These are phyloP conservation scores for Chelonus formosanus DNA, from an alignment of 2,888 invertebrate species.

Conservation along the genomic window DNA sequence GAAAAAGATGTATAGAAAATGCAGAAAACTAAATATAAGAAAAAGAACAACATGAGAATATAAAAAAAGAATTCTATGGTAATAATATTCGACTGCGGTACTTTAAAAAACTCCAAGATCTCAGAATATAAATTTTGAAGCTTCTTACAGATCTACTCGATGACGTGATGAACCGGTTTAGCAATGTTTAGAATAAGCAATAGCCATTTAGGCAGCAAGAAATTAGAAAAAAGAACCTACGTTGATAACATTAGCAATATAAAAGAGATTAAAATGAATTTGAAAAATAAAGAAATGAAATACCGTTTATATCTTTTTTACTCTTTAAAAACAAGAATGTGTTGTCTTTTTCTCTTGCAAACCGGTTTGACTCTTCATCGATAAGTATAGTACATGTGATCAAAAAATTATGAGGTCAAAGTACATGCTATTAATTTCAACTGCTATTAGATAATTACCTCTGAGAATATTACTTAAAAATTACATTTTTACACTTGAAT, in stretches of 20 bases:
- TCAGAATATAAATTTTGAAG: slow-evolving; percentile 2
- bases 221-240: slow-evolving; percentile 1
- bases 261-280: slow-evolving; percentile 3
- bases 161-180: slow-evolving; percentile 25
- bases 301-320: not conserved
- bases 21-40: too few relatives aligned
- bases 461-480: too few relatives aligned
- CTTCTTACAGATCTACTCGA: slow-evolving; percentile 13
- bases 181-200: slow-evolving; percentile 6
- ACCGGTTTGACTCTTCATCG: slow-evolving; percentile 16
- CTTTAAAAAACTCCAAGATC: not conserved
- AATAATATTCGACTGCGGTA: slow-evolving; percentile 15
- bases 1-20: too few relatives aligned
- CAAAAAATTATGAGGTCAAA: slow-evolving; percentile 1
- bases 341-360: slow-evolving; percentile 3
- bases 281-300: slow-evolving; percentile 10
- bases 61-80: slow-evolving; percentile 9
- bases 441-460: not conserved
- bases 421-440: not conserved
- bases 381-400: not conserved
- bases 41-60: slow-evolving; percentile 3
- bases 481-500: too few relatives aligned
- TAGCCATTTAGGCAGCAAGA: slow-evolving; percentile 10
- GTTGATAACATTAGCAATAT: not conserved
- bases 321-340: not conserved